Base-by-base conservation (phyloP, 37 sponge, comb jelly and placozoan species). In the Axinella damicornis region DNA sequence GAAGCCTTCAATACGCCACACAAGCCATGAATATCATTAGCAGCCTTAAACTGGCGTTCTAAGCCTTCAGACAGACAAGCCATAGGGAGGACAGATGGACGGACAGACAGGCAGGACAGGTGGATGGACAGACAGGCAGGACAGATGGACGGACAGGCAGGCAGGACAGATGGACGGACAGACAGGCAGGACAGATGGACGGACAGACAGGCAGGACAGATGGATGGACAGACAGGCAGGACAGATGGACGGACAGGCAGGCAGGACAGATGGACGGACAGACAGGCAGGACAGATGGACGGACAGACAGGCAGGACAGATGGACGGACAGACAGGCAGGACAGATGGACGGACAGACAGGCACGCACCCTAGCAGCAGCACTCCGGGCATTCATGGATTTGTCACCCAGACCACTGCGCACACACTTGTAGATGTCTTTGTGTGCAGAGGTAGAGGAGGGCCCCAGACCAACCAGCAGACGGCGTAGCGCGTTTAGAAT, bases 401-500 rank as follows among this genome's bases (percentile, higher is more conserved):
- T 89, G 65, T 99, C 99, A 11, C 75, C 65, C 67, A 96, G 77
- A 53, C 83, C 74, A 57, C 61, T 87, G 55, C 83, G 71, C 19
- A 95, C 56, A 39, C 84, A 60, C 85, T 95, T 96, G 68, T 88
- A 88, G 57, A 99, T 83, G 41, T 99, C 99, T 63, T 95, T 97
- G 83, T 96, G 94, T 18, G 82, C 85, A 40, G 96, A 93, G 55
- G 92, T 53, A 15, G 95, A 91, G 18, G 96, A 92, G 5, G 81
- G 65, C 21, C 96, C 96, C 53, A 99, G 85, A 1, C 95, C 97
- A 24, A 37, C 41, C n/a, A 99, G 69, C 60, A 98, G 31, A 5
- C 84, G 53, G 15, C 69, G 53, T 21, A 93, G 25, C 46, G 74
- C 55, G 2, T 57, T 53, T 14, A 90, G 58, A 20, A 90, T 79